A percentile compares a stretch with the other conserved stretches of the same genome.
Evolutionary conservation across 2,113 vertebrate genomes (phyloP).

Genomic region (Solea senegalensis): DNA sequence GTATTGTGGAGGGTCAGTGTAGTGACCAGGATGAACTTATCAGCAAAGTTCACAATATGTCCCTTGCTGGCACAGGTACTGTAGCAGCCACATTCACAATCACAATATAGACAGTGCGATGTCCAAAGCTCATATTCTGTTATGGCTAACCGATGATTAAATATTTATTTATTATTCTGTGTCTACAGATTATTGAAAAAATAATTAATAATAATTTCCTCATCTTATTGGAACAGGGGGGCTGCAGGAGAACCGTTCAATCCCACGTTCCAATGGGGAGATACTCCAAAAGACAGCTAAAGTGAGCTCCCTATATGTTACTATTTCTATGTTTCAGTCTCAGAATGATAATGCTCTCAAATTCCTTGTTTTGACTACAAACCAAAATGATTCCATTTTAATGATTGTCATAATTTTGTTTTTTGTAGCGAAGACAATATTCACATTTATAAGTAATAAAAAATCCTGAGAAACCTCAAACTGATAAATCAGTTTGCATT

Average conservation of each 20-base stretch:
- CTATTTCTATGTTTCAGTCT: too few species aligned
- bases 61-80: slow-evolving; percentile 61
- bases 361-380: too few species aligned
- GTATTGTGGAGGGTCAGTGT: slow-evolving; percentile 83
- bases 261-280: slow-evolving; percentile 71
- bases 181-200: too few species aligned
- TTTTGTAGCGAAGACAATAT: background rate
- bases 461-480: too few species aligned
- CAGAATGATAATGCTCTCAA: too few species aligned
- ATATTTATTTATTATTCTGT: background rate
- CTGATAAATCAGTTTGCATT: background rate
- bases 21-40: slow-evolving; percentile 68
- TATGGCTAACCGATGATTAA: background rate
- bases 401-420: background rate
- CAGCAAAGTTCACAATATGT: slow-evolving; percentile 39
- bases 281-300: slow-evolving; percentile 91
- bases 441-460: too few species aligned
- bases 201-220: background rate
- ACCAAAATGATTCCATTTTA: too few species aligned
- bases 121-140: background rate
- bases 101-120: too few species aligned
- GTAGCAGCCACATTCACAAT: background rate
- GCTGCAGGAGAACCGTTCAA: slow-evolving; percentile 28
- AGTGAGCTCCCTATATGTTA: slow-evolving; percentile 76
- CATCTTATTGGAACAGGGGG: slow-evolving; percentile 22